A percentile compares a stretch with the other conserved stretches of the same genome.
Conservation (phyloP, 2,113 vertebrate genomes). For the Centropristis striata region DNA sequence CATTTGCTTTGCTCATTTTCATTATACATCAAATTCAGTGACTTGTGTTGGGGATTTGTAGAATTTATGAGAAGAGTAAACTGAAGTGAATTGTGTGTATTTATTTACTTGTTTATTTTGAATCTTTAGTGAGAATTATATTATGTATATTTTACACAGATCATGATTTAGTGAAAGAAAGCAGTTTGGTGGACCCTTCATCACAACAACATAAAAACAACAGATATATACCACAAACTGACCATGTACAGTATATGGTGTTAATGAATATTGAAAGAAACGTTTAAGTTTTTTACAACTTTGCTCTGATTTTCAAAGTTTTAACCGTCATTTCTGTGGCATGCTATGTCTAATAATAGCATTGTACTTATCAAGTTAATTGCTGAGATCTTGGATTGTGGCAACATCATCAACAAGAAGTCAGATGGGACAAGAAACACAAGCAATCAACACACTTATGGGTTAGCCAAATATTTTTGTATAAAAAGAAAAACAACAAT, state of each 20-base stretch:
- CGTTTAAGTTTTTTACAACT: background rate
- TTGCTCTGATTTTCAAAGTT: background rate
- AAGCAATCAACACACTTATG: background rate
- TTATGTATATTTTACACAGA: background rate
- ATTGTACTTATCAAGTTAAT: background rate
- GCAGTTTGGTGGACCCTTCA: background rate
- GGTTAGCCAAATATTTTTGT: background rate
- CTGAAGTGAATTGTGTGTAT: background rate
- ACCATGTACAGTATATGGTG: background rate
- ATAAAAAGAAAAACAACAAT: background rate
- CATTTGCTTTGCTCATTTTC: constrained; percentile 77
- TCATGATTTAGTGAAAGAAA: background rate
- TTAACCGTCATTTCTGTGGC: background rate
- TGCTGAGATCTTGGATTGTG: constrained; percentile 6
- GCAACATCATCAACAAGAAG: background rate
- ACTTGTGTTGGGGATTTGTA: constrained; percentile 33
- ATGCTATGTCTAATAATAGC: background rate
- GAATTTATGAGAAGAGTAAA: background rate
- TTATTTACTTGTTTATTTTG: background rate
- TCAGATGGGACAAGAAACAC: background rate
- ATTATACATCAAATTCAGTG: constrained; percentile 57
- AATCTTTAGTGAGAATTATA: background rate
- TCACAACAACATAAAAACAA: background rate
- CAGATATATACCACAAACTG: background rate
- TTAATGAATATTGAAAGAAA: background rate